Conservation (phyloP, 2,113 vertebrate species). For the Sminthopsis crassicaudata region DNA sequence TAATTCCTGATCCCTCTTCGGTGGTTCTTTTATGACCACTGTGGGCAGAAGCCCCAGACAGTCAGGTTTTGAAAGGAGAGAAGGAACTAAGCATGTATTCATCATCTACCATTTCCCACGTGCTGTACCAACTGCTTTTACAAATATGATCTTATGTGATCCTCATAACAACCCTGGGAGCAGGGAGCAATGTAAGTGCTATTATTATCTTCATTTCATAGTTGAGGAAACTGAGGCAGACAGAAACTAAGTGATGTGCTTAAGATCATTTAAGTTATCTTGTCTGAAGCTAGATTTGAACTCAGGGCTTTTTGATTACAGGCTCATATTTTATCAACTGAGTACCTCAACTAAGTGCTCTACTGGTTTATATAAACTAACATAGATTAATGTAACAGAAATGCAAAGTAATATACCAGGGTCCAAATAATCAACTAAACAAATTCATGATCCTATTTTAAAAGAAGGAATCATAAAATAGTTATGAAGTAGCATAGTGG, state of each 20-base stretch:
- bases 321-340: neutral
- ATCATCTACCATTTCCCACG: neutral
- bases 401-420: neutral
- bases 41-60: neutral
- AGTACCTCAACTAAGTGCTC: neutral
- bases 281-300: neutral
- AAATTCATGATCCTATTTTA: neutral
- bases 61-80: neutral
- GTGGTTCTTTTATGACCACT: neutral
- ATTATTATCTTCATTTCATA: neutral
- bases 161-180: neutral
- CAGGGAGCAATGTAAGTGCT: too few relatives aligned
- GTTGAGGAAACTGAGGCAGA: neutral
- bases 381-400: neutral
- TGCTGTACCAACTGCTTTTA: neutral
- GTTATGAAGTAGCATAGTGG: neutral
- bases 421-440: neutral
- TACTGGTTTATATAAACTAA: neutral
- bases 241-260: neutral
- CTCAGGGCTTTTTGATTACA: neutral
- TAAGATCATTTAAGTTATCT: neutral
- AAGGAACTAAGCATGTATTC: neutral
- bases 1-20: neutral
- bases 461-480: neutral
- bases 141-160: neutral